Evolutionary conservation across 2,113 vertebrate species (phyloP).

Genomic region (Muntiacus muntjak): DNA sequence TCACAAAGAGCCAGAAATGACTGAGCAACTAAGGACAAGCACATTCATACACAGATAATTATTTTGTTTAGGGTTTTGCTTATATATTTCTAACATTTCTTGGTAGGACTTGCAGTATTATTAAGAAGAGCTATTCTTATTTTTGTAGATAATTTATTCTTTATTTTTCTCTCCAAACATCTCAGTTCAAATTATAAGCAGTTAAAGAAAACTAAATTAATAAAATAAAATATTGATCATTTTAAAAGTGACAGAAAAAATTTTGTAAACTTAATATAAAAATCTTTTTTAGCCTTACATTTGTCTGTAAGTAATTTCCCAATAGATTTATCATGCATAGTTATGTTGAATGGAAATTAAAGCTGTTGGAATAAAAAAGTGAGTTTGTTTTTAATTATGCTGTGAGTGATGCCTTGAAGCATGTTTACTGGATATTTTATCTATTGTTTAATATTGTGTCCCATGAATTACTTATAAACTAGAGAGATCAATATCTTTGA

Average conservation of each 20-base stretch:
- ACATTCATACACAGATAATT: neutral
- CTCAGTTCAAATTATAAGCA: conserved; percentile 5
- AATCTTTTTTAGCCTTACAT: neutral
- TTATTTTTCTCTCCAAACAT: neutral
- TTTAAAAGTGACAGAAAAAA: conserved; percentile 14
- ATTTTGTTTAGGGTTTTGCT: neutral
- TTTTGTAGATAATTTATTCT: neutral
- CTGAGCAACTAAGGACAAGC: neutral
- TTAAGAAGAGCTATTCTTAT: neutral
- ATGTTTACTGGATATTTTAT: conserved; percentile 65
- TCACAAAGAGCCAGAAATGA: neutral
- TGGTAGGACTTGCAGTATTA: neutral
- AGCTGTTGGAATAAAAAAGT: conserved; percentile 43
- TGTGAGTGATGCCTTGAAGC: conserved; percentile 55
- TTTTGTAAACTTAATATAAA: neutral
- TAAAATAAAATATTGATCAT: conserved; percentile 7
- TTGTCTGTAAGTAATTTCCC: neutral
- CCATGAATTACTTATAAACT: conserved; percentile 75
- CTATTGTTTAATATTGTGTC: conserved; percentile 63
- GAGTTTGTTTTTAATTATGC: conserved; percentile 53
- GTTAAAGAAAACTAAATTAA: conserved; percentile 54
- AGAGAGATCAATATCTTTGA: conserved; percentile 73
- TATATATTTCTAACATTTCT: neutral
- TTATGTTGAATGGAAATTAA: conserved; percentile 48
- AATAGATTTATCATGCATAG: neutral